Percentiles rank a stretch among this genome's conserved stretches.
Conservation (phyloP, 2,888 invertebrate genomes). For the Zootermopsis nevadensis region DNA sequence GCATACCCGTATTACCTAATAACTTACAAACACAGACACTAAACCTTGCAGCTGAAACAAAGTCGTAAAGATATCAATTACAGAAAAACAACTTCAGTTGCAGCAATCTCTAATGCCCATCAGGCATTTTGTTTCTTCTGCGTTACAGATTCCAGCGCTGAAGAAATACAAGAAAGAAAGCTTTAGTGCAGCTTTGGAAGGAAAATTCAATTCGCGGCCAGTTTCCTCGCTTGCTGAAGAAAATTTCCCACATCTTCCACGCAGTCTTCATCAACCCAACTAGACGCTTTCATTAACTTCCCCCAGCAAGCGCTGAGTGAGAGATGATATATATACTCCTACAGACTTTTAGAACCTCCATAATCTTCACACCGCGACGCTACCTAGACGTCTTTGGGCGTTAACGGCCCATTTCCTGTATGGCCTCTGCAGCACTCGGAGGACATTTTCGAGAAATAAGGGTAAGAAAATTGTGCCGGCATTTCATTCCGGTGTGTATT, state of each 20-base stretch:
- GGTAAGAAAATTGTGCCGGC: not conserved
- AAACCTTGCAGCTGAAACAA: no score
- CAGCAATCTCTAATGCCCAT: no score
- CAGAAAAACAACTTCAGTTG: no score
- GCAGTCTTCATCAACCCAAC: slow-evolving; percentile 11
- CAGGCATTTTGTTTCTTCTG: not conserved
- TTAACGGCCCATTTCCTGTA: not conserved
- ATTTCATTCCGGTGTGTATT: not conserved
- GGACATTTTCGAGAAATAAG: not conserved
- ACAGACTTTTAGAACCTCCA: not conserved
- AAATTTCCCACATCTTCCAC: not conserved
- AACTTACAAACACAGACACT: no score
- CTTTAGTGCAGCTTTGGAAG: slow-evolving; percentile 1
- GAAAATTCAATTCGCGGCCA: not conserved
- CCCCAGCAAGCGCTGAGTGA: not conserved
- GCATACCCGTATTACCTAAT: no score
- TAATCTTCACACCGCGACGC: not conserved
- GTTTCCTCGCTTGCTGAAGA: not conserved
- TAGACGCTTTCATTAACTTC: slow-evolving; percentile 13
- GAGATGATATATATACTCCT: slow-evolving; percentile 5
- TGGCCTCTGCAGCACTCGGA: not conserved
- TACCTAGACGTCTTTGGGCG: not conserved
- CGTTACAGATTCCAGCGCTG: not conserved
- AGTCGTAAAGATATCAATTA: no score
- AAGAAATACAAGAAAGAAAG: not conserved